Evolutionary conservation across 2,888 invertebrate species (phyloP).

Genomic region (Amorpha juglandis): DNA sequence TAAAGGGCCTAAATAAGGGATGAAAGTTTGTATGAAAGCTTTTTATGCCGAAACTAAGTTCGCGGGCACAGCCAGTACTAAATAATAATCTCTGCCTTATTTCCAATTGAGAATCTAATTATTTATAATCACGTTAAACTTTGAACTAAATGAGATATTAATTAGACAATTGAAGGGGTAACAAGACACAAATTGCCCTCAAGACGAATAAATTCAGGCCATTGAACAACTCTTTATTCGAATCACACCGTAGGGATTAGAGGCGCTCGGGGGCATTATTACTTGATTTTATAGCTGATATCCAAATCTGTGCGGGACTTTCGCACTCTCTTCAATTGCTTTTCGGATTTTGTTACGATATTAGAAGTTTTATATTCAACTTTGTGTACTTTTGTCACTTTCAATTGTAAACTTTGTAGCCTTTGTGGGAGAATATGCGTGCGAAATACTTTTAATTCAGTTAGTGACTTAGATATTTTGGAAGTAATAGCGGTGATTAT

Average conservation of each 20-base stretch:
- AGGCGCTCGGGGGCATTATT: conserved; percentile 5
- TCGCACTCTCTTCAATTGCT: conserved; percentile 9
- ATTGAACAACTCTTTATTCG: conserved; percentile 12
- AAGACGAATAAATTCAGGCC: conserved; percentile 8
- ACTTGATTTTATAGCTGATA: conserved; percentile 18
- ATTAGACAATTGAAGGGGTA: conserved; percentile 10
- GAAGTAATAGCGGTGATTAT: too few relatives aligned
- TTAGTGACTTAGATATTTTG: too few relatives aligned
- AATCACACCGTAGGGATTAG: conserved; percentile 13
- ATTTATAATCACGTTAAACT: background rate
- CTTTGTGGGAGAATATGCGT: background rate
- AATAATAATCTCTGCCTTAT: background rate
- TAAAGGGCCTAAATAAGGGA: too few relatives aligned
- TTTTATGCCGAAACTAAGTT: too few relatives aligned
- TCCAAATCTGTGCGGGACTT: conserved; percentile 8
- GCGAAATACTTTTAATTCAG: background rate
- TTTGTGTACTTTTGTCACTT: background rate
- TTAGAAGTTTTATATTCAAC: background rate
- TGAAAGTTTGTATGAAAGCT: too few relatives aligned
- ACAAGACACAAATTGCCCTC: conserved; percentile 8
- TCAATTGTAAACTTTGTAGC: background rate
- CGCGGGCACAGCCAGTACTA: too few relatives aligned
- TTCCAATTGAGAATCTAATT: background rate
- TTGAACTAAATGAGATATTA: background rate
- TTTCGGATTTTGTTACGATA: background rate